phyloP scores from a whole-genome alignment of 2,113 vertebrate species.

The Sphaerodactylus townsendi region DNA sequence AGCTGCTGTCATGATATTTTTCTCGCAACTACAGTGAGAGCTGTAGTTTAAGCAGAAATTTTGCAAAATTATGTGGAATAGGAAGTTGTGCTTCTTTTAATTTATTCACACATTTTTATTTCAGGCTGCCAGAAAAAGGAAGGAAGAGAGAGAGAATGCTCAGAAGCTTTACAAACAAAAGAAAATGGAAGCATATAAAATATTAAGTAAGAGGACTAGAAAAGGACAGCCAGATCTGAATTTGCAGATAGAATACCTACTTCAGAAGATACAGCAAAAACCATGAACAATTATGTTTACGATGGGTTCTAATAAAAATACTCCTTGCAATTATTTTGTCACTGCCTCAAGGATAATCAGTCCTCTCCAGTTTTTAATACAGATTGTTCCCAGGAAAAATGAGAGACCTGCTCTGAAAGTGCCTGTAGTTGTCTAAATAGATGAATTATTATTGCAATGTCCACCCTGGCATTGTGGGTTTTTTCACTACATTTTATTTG shows the following conservation, averaged over 20 bases:
- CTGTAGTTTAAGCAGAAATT: too few relatives aligned
- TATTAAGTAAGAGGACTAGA: slow-evolving; percentile 91
- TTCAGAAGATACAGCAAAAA: slow-evolving; percentile 89
- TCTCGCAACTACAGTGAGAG: too few relatives aligned
- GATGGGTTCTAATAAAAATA: not conserved
- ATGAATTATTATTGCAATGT: too few relatives aligned
- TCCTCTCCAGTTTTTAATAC: not conserved
- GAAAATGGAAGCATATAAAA: slow-evolving; percentile 88
- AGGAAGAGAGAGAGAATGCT: slow-evolving; percentile 85
- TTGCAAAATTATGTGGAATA: not conserved
- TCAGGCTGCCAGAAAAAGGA: slow-evolving; percentile 84
- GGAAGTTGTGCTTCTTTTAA: slow-evolving; percentile 3
- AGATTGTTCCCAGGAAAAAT: not conserved
- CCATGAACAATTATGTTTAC: slow-evolving; percentile 31
- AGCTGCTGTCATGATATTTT: too few relatives aligned
- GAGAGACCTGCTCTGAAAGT: not conserved
- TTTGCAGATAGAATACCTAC: slow-evolving; percentile 92
- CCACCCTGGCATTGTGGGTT: not conserved
- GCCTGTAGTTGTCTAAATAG: too few relatives aligned
- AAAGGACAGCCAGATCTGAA: slow-evolving; percentile 97
- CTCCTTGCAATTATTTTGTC: not conserved
- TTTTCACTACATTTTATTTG: not conserved
- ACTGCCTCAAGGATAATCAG: not conserved
- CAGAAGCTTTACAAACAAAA: slow-evolving; percentile 86
- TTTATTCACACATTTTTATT: slow-evolving; percentile 51